These are phyloP conservation scores for Arizona elegans DNA, from an alignment of 2,113 vertebrate genomes.

Conservation along the genomic window DNA sequence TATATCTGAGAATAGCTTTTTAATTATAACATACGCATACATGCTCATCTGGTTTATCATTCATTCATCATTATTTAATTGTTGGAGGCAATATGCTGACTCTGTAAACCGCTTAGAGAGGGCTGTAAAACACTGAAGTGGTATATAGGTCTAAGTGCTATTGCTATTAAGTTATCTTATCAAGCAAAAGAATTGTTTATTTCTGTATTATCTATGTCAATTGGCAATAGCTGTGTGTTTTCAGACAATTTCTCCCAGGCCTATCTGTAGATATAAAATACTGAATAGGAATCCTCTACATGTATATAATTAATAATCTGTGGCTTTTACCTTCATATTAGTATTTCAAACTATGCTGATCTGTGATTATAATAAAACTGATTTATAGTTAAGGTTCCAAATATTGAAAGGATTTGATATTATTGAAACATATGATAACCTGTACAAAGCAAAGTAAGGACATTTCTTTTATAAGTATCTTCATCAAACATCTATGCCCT, in stretches of 20 bases:
- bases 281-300: neutral
- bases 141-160: neutral
- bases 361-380: neutral
- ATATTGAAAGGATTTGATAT: neutral
- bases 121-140: neutral
- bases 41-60: neutral
- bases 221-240: neutral
- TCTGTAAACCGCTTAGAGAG: neutral
- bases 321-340: neutral
- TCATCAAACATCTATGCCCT: neutral
- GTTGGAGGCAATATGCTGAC: neutral
- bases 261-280: neutral
- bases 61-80: neutral
- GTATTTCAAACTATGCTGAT: neutral
- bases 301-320: neutral
- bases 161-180: neutral
- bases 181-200: neutral
- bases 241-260: neutral
- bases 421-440: neutral
- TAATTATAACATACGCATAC: neutral
- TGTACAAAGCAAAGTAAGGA: neutral
- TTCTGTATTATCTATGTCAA: neutral
- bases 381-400: neutral
- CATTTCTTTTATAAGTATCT: neutral
- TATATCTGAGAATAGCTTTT: neutral